These are phyloP conservation scores for Melopsittacus undulatus DNA, from an alignment of 2,797 vertebrate genomes.

Conservation along the genomic window DNA sequence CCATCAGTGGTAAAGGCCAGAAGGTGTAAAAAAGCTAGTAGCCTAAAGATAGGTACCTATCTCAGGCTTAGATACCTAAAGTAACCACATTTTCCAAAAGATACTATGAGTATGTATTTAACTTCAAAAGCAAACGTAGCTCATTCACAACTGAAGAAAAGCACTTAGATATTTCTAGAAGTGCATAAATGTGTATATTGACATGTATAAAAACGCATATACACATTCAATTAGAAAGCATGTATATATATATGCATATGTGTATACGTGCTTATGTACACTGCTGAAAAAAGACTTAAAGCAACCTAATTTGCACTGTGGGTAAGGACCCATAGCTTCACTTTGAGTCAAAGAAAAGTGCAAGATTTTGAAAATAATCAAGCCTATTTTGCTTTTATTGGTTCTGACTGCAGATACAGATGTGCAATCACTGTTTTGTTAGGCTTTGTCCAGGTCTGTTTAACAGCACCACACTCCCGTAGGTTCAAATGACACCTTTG, in stretches of 20 bases:
- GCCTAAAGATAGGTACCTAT: background rate
- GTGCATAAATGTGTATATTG: background rate
- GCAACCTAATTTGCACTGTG: background rate
- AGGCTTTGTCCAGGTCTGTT: slow-evolving; percentile 27
- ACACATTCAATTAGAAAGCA: background rate
- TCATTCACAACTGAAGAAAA: background rate
- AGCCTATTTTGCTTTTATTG: background rate
- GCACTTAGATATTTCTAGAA: background rate
- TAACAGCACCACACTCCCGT: background rate
- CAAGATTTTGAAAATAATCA: slow-evolving; percentile 1
- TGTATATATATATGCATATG: background rate
- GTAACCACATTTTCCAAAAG: background rate
- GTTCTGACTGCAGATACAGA: background rate
- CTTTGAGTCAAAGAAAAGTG: background rate
- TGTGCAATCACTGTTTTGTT: background rate
- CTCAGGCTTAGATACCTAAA: background rate
- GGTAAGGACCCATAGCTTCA: background rate
- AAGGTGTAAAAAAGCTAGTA: background rate
- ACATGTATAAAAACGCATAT: background rate
- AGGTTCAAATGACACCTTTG: slow-evolving; percentile 37
- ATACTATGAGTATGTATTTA: background rate
- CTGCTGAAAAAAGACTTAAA: background rate
- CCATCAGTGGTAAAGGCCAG: background rate
- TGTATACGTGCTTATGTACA: background rate
- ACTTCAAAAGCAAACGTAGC: background rate